Evolutionary conservation across 2,888 invertebrate genomes (phyloP), one percentile per base, ranked within the genome.

Genomic region (Unio delphinus): DNA sequence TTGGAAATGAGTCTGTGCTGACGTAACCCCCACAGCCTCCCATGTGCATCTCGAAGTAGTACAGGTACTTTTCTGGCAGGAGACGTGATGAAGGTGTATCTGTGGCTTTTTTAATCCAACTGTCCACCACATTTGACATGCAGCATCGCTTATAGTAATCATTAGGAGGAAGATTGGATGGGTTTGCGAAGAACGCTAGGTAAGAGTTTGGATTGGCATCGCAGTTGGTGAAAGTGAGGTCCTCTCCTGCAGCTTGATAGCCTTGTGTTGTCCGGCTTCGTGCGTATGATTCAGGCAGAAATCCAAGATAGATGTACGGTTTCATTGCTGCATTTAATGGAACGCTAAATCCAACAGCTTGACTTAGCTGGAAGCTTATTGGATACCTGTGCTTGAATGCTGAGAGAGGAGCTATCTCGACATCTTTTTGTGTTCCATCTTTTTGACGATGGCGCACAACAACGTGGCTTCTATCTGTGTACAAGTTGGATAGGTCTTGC

Each of bases 11-110:
- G 55, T 65, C 45, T 20, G 23, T 65, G 59, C 45, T 45, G 45
- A 45, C 45, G 45, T 45, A 45, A 45, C 45, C 45, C 15, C 45
- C 45, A 45, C 45, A 58, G 17, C 65, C 65, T 45, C 65, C 65
- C 59, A 65, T 58, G 45, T 65, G 65, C 65, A 65, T 65, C 58
- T 65, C 65, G 59, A n/a, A 65, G 58, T 56, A 17, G 65, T 59
- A 65, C 58, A n/a, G 54, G 59, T 23, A 65, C 4, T 58, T 7
- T 17, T 58, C 45, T 3, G 65, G 65, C 60, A 65, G 30, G 17
- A 59, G 20, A 7, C 65, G 34, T 7, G 23, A 20, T 23, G 17
- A 7, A 3, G 65, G 59, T 8, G 45, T n/a, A 18, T 15, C 3
- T 54, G 57, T 58, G 3, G 65, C 65, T 11, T 2, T 6, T 18